Percentiles rank a stretch among this genome's conserved stretches.
Evolutionary conservation across 2,797 vertebrate species (phyloP).

Genomic region (Micromesistius poutassou): DNA sequence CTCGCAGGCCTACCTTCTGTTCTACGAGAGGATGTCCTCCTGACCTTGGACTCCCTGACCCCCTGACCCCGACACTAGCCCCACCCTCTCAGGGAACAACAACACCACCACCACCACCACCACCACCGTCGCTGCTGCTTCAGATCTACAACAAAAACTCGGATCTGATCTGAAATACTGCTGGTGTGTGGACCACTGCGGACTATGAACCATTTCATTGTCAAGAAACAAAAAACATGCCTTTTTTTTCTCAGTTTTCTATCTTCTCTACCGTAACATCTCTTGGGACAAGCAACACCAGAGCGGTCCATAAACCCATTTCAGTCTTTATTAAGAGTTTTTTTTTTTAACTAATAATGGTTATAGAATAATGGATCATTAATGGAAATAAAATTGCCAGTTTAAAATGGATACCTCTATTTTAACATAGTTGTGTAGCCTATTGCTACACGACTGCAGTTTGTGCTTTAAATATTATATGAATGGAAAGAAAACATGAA

Average conservation of each 20-base stretch:
- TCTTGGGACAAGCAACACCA: not conserved
- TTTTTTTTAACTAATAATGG: not conserved
- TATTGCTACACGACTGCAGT: not conserved
- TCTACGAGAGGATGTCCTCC: constrained; percentile 87
- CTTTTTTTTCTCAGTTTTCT: not conserved
- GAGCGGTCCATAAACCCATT: not conserved
- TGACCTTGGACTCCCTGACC: constrained; percentile 25
- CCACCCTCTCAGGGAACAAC: not conserved
- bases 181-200: not conserved
- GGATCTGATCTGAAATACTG: not conserved
- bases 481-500: not conserved
- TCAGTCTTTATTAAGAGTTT: not conserved
- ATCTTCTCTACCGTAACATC: not conserved
- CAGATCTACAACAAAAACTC: not conserved
- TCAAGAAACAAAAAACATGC: not conserved
- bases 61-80: constrained; percentile 6
- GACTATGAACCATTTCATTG: not conserved
- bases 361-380: not conserved
- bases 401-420: not conserved
- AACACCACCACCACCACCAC: not conserved
- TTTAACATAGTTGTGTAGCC: not conserved
- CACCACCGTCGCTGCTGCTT: not conserved
- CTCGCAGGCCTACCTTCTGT: constrained; percentile 96
- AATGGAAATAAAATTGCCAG: not conserved
- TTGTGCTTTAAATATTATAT: too few relatives aligned